phyloP scores from a whole-genome alignment of 2,797 vertebrate genomes.

The Notolepis coatsorum region DNA sequence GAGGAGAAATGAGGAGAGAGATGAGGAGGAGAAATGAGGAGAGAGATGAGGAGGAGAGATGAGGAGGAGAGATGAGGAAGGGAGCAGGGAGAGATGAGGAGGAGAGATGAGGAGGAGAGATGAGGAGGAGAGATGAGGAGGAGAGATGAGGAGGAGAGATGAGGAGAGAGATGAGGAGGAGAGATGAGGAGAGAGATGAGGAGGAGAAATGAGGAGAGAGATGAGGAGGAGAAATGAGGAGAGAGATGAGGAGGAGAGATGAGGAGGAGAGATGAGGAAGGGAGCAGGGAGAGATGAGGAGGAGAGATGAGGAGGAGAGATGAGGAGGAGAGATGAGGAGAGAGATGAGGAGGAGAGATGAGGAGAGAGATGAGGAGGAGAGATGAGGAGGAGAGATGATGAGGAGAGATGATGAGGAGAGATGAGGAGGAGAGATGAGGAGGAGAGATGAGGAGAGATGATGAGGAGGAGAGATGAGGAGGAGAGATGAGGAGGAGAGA shows the following conservation, averaged over 20 bases:
- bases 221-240: slow-evolving; percentile 9
- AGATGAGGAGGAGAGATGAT: slow-evolving; percentile 10
- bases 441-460: slow-evolving; percentile 21
- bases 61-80: slow-evolving; percentile 13
- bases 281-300: too few species aligned
- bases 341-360: slow-evolving; percentile 41
- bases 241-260: slow-evolving; percentile 38
- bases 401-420: slow-evolving; percentile 33
- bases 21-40: slow-evolving; percentile 26
- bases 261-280: slow-evolving; percentile 49
- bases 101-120: slow-evolving; percentile 48
- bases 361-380: slow-evolving; percentile 34
- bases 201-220: too few species aligned
- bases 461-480: slow-evolving; percentile 14
- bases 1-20: slow-evolving; percentile 47
- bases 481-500: slow-evolving; percentile 44
- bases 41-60: too few species aligned
- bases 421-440: slow-evolving; percentile 43
- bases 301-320: slow-evolving; percentile 10
- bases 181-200: slow-evolving; percentile 41
- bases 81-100: slow-evolving; percentile 40
- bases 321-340: slow-evolving; percentile 28
- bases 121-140: slow-evolving; percentile 22
- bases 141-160: slow-evolving; percentile 15
- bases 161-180: slow-evolving; percentile 38